Base-by-base conservation (phyloP, 2,888 invertebrate species). In the Aethes cnicana region DNA sequence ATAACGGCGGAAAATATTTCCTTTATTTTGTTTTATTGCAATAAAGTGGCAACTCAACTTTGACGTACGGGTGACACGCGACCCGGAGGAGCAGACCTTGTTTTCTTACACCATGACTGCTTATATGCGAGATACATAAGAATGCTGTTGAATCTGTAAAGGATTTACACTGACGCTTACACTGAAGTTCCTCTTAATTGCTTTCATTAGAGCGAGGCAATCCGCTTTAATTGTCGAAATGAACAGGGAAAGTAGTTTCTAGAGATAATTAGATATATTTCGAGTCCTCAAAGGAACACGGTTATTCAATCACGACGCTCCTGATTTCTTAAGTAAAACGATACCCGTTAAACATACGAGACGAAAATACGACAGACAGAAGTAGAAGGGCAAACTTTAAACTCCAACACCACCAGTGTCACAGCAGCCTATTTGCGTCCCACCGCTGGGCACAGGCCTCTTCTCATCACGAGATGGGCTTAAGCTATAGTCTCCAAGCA, bases 311-410 rank as follows among this genome's bases (percentile, higher is more conserved):
- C 43, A 43, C 12, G n/a, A 11, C 7, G 11, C 20, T 2, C 11
- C 50, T 35, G 9, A 11, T 50, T 37, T 12, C 43, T 44, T 23
- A 43, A 44, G 50, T 42, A 37, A 50, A 17, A 43, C 23, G 23
- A 44, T 43, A 30, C 30, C 6, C 6, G 11, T n/a, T 17, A 12
- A 37, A 43, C 36, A 50, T n/a, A 37, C 28, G 12, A 23, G 2
- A n/a, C n/a, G 9, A 3, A 9, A 25, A 9, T 16, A 1, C 6
- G n/a, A 6, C 9, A 7, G 16, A 7, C 37, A n/a, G 11, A 9
- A 4, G 6, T 6, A 30, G 14, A 14, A 3, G n/a, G 6, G 8
- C 1, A 42, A n/a, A 2, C 7, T 28, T 3, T 17, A 4, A n/a
- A 16, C 6, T 18, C n/a, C 30, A 30, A 30, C 6, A 4, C 2